These are phyloP conservation scores for Podarcis raffonei DNA, from an alignment of 2,113 vertebrate species.

Conservation along the genomic window DNA sequence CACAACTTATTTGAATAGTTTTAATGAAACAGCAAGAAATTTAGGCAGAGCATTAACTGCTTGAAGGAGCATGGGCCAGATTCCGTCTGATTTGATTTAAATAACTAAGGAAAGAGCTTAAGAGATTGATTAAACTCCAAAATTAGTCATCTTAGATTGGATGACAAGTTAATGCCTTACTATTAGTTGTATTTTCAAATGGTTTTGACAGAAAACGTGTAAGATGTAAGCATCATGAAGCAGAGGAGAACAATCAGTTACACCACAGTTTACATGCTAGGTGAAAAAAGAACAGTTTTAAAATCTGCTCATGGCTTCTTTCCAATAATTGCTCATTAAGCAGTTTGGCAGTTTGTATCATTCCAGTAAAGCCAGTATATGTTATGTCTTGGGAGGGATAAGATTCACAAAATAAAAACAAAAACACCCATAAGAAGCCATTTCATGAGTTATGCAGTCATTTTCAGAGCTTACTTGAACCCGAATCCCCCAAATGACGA, in stretches of 20 bases:
- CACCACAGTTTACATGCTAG: neutral
- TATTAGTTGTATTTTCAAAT: conserved; percentile 33
- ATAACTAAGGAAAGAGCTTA: conserved; percentile 4
- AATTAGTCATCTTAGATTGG: conserved; percentile 16
- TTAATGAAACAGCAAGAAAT: neutral
- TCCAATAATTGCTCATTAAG: conserved; percentile 33
- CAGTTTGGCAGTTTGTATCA: neutral
- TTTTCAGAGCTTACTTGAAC: neutral
- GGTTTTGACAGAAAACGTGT: conserved; percentile 1
- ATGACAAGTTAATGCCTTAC: conserved; percentile 26
- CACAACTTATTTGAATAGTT: conserved; percentile 19
- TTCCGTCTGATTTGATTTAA: neutral
- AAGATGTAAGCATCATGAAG: neutral
- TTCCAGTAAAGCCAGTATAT: neutral
- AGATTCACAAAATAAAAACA: neutral
- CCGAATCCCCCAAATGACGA: neutral
- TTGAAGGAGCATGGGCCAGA: conserved; percentile 28
- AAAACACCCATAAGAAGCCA: neutral
- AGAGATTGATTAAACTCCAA: conserved; percentile 1
- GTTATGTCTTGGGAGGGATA: neutral
- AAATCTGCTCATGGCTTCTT: conserved; percentile 28
- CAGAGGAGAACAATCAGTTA: neutral
- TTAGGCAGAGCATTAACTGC: conserved; percentile 38
- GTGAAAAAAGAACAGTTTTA: neutral
- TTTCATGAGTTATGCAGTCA: neutral